Conservation (phyloP, 1,140 invertebrate genomes). For the Cotesia chilonis region DNA sequence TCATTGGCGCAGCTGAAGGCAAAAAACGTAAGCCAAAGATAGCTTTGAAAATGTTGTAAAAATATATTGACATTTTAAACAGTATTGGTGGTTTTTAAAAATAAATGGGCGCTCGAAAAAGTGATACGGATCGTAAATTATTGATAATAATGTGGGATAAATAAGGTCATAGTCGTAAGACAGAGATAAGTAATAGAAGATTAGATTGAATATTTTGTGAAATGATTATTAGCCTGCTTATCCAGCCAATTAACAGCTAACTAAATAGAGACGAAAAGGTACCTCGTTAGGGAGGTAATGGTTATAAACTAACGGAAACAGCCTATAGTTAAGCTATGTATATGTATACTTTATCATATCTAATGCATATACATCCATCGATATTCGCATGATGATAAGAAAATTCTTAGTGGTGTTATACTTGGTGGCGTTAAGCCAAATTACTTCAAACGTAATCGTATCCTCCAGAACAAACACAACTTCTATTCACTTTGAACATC, state of each 20-base stretch:
- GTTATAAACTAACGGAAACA: conserved; percentile 10
- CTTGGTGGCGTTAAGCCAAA: conserved; percentile 27
- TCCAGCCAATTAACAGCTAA: conserved; percentile 33
- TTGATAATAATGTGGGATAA: not conserved
- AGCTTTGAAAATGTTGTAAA: not conserved
- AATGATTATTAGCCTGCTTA: conserved; percentile 34
- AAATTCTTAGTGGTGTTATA: conserved; percentile 33
- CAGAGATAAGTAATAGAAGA: not conserved
- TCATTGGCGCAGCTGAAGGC: too few relatives aligned
- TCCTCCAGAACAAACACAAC: too few relatives aligned
- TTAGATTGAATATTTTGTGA: not conserved
- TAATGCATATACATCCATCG: too few relatives aligned
- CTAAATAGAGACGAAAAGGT: conserved; percentile 2
- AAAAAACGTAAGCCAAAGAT: not conserved
- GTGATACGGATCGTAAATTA: not conserved
- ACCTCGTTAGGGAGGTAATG: conserved; percentile 34
- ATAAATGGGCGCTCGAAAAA: too few relatives aligned
- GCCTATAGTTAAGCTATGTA: conserved; percentile 6
- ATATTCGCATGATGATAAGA: conserved; percentile 27
- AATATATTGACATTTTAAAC: too few relatives aligned
- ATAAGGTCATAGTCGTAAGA: not conserved
- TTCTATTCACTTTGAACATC: too few relatives aligned
- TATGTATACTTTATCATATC: not conserved
- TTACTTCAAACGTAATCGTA: not conserved
- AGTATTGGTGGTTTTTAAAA: too few relatives aligned